Evolutionary conservation across 2,113 vertebrate genomes (phyloP), one percentile per base, ranked within the genome.

Genomic region (Parus major): DNA sequence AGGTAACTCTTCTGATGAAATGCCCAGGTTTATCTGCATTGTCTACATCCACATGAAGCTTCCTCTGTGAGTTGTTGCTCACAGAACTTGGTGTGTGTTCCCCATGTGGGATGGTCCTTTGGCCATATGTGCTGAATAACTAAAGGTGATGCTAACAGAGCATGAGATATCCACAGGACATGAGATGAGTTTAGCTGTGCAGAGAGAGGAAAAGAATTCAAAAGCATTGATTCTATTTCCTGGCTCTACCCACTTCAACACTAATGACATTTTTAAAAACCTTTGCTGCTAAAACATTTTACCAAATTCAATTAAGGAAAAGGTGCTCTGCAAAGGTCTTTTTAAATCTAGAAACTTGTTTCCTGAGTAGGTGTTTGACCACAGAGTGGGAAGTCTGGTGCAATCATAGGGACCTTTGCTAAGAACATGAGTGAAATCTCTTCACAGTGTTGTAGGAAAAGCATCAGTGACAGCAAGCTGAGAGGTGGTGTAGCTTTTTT

Each of bases 381-480:
- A 75, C 18, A 35, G 42, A 84, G 63, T 15, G 55, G 60, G 41
- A 92, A 84, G 57, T 66, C 41, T 57, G 33, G 46, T 76, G 41
- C 64, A 76, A 39, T n/a, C 29, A n/a, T 16, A 50, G 88, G 77
- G 56, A 89, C 69, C 47, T 90, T 91, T 77, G 61, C 66, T 71
- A 72, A 75, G 52, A 72, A 55, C 35, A 59, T 65, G 86, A 94
- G 95, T 56, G 55, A 95, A 92, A 79, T 69, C 55, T 78, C 88
- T 80, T 92, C 60, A 65, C 61, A 84, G 92, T 66, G 63, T 85
- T 95, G 84, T 79, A 93, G 76, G 81, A 83, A 91, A 90, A 89
- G 86, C 61, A 2, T 78, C 87, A 60, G 81, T 96, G 95, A 98
- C 91, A 97, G 88, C 3, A 2, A 95, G 82, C 89, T 60, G 55